Evolutionary conservation across 2,113 vertebrate species (phyloP).

Genomic region (Azemiops feae): DNA sequence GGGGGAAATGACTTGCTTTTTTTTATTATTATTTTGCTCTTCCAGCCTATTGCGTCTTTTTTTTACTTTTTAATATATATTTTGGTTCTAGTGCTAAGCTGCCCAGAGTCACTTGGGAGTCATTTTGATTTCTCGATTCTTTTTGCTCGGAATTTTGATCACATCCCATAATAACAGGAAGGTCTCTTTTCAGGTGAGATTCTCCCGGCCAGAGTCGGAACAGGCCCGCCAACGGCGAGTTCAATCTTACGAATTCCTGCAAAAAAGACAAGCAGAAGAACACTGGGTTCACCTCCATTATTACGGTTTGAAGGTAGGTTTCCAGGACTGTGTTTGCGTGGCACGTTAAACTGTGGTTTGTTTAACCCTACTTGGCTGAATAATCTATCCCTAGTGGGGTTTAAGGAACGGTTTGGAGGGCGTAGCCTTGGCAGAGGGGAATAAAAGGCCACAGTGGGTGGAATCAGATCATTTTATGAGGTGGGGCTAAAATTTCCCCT

Average conservation of each 20-base stretch:
- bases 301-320: slow-evolving; percentile 79
- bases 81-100: not conserved
- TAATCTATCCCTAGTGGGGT: too few relatives aligned
- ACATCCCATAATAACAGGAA: not conserved
- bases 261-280: slow-evolving; percentile 96
- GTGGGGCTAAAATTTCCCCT: too few relatives aligned
- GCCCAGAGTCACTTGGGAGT: not conserved
- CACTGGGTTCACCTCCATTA: slow-evolving; percentile 93
- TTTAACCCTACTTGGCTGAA: too few relatives aligned
- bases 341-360: too few relatives aligned
- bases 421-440: too few relatives aligned
- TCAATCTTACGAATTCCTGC: slow-evolving; percentile 95
- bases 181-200: slow-evolving; percentile 80
- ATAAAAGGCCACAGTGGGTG: too few relatives aligned
- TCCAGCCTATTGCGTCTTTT: not conserved
- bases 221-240: slow-evolving; percentile 91
- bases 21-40: not conserved
- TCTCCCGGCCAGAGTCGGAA: slow-evolving; percentile 90
- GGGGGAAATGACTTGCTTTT: not conserved
- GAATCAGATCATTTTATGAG: too few relatives aligned
- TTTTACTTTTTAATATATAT: not conserved
- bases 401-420: too few relatives aligned
- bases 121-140: not conserved
- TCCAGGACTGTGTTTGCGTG: not conserved
- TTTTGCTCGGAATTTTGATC: not conserved